Conservation (phyloP, 2,113 vertebrate species). For the Datnioides undecimradiatus region DNA sequence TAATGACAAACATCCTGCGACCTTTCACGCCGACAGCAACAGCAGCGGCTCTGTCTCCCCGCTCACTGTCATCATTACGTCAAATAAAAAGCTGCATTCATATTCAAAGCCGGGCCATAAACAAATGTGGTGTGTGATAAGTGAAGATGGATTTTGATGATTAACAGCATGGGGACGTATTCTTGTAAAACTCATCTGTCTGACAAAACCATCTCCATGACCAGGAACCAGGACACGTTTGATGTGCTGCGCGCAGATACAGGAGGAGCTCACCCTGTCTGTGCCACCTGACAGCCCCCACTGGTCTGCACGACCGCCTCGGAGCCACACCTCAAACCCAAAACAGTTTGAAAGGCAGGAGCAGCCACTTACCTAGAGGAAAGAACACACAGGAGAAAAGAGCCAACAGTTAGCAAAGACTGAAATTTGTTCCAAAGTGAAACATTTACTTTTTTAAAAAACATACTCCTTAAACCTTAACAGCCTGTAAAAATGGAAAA, state of each 20-base stretch:
- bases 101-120: not conserved
- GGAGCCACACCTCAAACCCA: not conserved
- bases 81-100: constrained; percentile 15
- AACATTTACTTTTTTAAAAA: not conserved
- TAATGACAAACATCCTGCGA: constrained; percentile 36
- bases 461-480: not conserved
- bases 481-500: not conserved
- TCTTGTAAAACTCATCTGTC: not conserved
- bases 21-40: not conserved
- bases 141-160: not conserved
- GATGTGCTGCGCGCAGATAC: not conserved
- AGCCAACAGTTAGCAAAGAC: constrained; percentile 8
- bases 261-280: constrained; percentile 22
- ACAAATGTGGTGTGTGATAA: not conserved
- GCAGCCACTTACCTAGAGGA: constrained; percentile 75
- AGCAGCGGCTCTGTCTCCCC: not conserved
- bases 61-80: not conserved
- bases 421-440: not conserved
- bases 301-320: not conserved
- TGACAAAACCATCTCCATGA: not conserved
- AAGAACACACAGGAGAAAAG: constrained; percentile 7
- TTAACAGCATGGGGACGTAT: not conserved
- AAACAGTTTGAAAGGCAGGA: constrained; percentile 34
- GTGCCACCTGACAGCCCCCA: not conserved
- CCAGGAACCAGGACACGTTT: not conserved